These are phyloP conservation scores for Scaptomyza parva DNA, from an alignment of 2,888 invertebrate genomes.

Conservation along the genomic window DNA sequence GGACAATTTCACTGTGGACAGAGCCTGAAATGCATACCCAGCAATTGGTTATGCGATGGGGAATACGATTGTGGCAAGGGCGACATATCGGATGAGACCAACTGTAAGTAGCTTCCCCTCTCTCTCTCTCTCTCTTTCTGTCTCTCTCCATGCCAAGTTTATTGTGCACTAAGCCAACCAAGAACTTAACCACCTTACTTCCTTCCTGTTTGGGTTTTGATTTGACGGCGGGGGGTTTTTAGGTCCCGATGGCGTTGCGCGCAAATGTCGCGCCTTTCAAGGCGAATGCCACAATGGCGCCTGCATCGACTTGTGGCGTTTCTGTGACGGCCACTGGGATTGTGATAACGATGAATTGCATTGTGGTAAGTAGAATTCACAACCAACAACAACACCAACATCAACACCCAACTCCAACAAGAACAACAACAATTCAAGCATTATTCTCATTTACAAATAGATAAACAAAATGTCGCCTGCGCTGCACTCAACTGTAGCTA, in stretches of 20 bases:
- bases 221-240: too few relatives aligned
- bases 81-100: slow-evolving; percentile 90
- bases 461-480: slow-evolving; percentile 85
- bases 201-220: background rate
- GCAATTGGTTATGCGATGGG: slow-evolving; percentile 91
- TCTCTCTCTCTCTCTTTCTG: too few relatives aligned
- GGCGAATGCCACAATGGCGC: slow-evolving; percentile 87
- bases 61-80: slow-evolving; percentile 92
- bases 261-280: slow-evolving; percentile 89
- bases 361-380: slow-evolving; percentile 81
- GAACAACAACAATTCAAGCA: slow-evolving; percentile 11
- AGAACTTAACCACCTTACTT: background rate
- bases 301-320: slow-evolving; percentile 84
- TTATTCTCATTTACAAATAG: slow-evolving; percentile 70
- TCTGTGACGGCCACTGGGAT: slow-evolving; percentile 84
- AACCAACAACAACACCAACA: slow-evolving; percentile 1
- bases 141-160: too few relatives aligned
- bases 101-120: slow-evolving; percentile 86
- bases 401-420: background rate
- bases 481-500: slow-evolving; percentile 87
- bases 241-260: slow-evolving; percentile 86
- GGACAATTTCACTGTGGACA: slow-evolving; percentile 91
- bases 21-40: slow-evolving; percentile 90
- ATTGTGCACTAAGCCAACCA: slow-evolving; percentile 21
- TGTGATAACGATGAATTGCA: slow-evolving; percentile 84